Evolutionary conservation across 2,888 invertebrate species (phyloP), one percentile per base, ranked within the genome.

Genomic region (Pheosia tremula): DNA sequence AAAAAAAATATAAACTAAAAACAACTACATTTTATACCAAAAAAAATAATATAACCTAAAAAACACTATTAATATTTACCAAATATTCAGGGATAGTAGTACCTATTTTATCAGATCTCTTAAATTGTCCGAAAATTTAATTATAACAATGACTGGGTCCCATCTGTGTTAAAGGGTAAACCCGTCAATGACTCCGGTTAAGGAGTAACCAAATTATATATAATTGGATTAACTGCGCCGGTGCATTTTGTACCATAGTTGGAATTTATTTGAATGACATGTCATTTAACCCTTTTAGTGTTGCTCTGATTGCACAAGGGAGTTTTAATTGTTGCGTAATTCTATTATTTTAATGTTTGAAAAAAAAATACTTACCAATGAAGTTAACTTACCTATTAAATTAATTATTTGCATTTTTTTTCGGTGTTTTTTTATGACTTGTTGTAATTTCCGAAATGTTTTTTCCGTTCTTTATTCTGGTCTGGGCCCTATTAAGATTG

Each of bases 151-250:
- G 57, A 63, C 63, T 68, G 79, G 76, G 81, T 72, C 80, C 75
- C 89, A 86, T 86, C 85, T 86, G 89, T 77, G 75, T 69, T 75
- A 78, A 87, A 85, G 89, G 90, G 90, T 89, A 89, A 86, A 82
- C 81, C 81, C 82, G 69, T 77, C 81, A 80, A 80, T 78, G 76
- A 75, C 79, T 77, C 72, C 70, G 71, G 77, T 82, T 81, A 85
- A 85, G 83, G 80, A 79, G 78, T 87, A 88, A 90, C 81, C 79
- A 76, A 83, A 82, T 90, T 88, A 88, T 78, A 77, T 71, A 75
- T 89, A 89, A 90, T 87, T 85, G 83, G 83, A 89, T 90, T 88
- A 89, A 80, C 77, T 67, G 67, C 69, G 74, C 71, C 77, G 72
- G 74, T 73, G 71, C 75, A 81, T 81, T 24, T 24, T 84, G 82